Evolutionary conservation across 2,888 invertebrate species (phyloP).

Genomic region (Trachelus stipa): DNA sequence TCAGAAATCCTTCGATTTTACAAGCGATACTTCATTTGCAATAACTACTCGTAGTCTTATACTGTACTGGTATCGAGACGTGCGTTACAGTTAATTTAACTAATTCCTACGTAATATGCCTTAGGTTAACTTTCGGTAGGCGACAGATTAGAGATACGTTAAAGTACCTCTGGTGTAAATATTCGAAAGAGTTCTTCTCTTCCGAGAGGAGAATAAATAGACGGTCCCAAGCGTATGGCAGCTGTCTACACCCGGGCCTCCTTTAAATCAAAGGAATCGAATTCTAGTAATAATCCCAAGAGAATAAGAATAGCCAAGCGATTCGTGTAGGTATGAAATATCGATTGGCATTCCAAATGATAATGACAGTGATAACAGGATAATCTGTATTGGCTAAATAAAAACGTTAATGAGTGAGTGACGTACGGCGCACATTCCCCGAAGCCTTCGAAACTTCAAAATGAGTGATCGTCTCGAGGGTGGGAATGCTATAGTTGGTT

Average conservation of each 20-base stretch:
- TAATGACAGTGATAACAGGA: not conserved
- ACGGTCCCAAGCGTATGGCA: slow-evolving; percentile 46
- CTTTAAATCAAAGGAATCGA: slow-evolving; percentile 48
- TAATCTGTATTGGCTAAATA: not conserved
- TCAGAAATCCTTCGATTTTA: not conserved
- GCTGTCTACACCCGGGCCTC: slow-evolving; percentile 47
- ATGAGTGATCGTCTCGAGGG: slow-evolving; percentile 58
- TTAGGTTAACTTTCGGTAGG: not conserved
- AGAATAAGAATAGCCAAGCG: slow-evolving; percentile 2
- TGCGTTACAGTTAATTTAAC: not conserved
- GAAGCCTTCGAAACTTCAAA: slow-evolving; percentile 51
- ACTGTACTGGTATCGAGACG: not conserved
- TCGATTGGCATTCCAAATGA: not conserved
- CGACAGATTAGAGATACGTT: not conserved
- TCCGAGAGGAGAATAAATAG: slow-evolving; percentile 55
- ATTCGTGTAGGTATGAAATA: not conserved
- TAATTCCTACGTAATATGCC: not conserved
- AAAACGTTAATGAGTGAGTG: not conserved
- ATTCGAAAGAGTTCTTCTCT: slow-evolving; percentile 42
- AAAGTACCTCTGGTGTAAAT: slow-evolving; percentile 26
- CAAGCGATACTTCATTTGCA: not conserved
- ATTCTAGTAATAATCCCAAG: slow-evolving; percentile 42
- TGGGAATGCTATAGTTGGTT: slow-evolving; percentile 24
- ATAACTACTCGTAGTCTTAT: not conserved
- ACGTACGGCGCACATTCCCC: not conserved